These are phyloP conservation scores for Podocnemis expansa DNA, from an alignment of 2,113 vertebrate species.

Conservation along the genomic window DNA sequence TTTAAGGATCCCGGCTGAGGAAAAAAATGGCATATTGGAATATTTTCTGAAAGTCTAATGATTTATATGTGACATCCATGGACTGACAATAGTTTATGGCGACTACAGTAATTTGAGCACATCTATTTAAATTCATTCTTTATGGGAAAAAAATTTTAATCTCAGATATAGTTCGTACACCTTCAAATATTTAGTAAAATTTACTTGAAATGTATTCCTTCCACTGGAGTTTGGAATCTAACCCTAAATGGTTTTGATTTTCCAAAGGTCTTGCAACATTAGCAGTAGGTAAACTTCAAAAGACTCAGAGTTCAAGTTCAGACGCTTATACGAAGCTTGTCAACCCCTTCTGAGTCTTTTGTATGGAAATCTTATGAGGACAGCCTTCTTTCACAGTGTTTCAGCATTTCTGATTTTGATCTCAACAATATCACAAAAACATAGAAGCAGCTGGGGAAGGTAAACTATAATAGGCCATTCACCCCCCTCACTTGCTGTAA, in stretches of 20 bases:
- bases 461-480: no score
- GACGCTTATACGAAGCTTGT: not conserved
- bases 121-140: not conserved
- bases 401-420: not conserved
- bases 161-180: not conserved
- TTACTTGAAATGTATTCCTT: not conserved
- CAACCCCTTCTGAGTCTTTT: not conserved
- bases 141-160: not conserved
- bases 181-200: not conserved
- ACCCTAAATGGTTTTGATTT: not conserved
- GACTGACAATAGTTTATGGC: not conserved
- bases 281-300: not conserved
- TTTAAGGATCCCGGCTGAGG: not conserved
- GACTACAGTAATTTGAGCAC: slow-evolving; percentile 9
- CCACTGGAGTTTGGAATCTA: not conserved
- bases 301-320: not conserved
- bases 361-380: not conserved
- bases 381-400: not conserved
- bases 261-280: slow-evolving; percentile 1
- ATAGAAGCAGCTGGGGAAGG: not conserved
- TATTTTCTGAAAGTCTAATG: not conserved
- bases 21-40: not conserved
- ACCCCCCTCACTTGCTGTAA: no score
- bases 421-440: not conserved
- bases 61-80: slow-evolving; percentile 3